Percentiles rank a stretch among this genome's conserved stretches.
These are phyloP conservation scores for Heterodera filipjevi DNA, from an alignment of 2,888 invertebrate genomes.

Conservation along the genomic window DNA sequence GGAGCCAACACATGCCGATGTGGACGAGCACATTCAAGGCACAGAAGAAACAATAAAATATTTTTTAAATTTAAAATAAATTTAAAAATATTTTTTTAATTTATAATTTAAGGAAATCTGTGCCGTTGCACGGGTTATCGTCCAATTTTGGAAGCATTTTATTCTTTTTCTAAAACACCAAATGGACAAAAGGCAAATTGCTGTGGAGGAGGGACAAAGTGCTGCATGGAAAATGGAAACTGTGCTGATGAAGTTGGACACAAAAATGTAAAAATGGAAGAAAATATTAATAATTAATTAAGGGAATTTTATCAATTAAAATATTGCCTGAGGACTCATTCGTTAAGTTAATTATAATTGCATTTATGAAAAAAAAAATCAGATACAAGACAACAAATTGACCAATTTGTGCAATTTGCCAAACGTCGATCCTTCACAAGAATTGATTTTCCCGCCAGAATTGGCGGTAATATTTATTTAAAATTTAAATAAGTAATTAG, in stretches of 20 bases:
- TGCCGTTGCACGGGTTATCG: slow-evolving; percentile 93
- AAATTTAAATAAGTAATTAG: not conserved
- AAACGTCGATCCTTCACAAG: slow-evolving; percentile 78
- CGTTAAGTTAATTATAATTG: not conserved
- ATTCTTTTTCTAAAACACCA: slow-evolving; percentile 60
- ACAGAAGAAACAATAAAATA: not conserved
- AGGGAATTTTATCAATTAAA: not conserved
- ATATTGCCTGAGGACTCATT: no score
- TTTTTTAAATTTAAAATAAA: slow-evolving; percentile 49
- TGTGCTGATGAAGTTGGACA: not conserved
- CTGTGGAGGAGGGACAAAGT: not conserved
- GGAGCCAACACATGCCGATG: slow-evolving; percentile 70
- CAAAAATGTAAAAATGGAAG: not conserved
- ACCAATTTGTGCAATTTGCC: slow-evolving; percentile 46
- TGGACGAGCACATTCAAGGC: slow-evolving; percentile 59
- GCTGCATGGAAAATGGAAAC: slow-evolving; percentile 1
- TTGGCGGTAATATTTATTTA: slow-evolving; percentile 67
- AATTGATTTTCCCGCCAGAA: slow-evolving; percentile 89
- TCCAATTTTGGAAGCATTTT: slow-evolving; percentile 87
- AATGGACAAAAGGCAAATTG: slow-evolving; percentile 5
- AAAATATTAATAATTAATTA: not conserved
- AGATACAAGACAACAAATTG: slow-evolving; percentile 36
- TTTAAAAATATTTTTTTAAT: not conserved
- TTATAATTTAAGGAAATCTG: slow-evolving; percentile 68
- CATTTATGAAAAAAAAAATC: not conserved